Evolutionary conservation across 2,797 vertebrate genomes (phyloP).

Genomic region (Buceros bicornis): DNA sequence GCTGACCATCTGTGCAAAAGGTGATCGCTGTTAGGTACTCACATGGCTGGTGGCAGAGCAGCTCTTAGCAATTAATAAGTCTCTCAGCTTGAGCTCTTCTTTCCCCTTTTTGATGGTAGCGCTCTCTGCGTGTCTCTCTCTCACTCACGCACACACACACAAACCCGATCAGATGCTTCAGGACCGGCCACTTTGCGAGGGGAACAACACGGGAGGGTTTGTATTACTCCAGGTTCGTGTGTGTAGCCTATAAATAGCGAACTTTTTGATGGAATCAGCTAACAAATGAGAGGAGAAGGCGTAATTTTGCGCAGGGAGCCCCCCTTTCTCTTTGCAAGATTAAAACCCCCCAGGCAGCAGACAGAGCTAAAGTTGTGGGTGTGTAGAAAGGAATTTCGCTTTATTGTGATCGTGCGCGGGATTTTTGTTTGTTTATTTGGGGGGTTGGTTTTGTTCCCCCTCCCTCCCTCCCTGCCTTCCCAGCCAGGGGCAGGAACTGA

Average conservation of each 20-base stretch:
- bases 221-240: constrained; percentile 74
- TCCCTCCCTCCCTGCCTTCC: neutral
- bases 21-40: constrained; percentile 79
- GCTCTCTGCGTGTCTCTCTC: neutral
- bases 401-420: neutral
- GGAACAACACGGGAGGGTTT: constrained; percentile 73
- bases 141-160: neutral
- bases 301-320: constrained; percentile 75
- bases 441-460: neutral
- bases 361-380: constrained; percentile 48
- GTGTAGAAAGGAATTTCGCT: constrained; percentile 27
- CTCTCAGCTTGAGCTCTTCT: constrained; percentile 71
- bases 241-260: constrained; percentile 84
- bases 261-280: constrained; percentile 82
- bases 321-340: constrained; percentile 69
- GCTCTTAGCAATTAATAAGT: constrained; percentile 68
- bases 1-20: constrained; percentile 53
- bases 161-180: constrained; percentile 53
- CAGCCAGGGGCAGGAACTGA: neutral
- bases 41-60: constrained; percentile 76
- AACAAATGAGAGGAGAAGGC: constrained; percentile 83
- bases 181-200: constrained; percentile 74
- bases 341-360: constrained; percentile 59
- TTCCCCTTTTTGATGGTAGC: constrained; percentile 49
- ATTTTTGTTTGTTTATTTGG: constrained; percentile 40